Percentiles rank a stretch among this genome's conserved stretches.
These are phyloP conservation scores for Notocelia uddmanniana DNA, from an alignment of 2,888 invertebrate species.

Conservation along the genomic window DNA sequence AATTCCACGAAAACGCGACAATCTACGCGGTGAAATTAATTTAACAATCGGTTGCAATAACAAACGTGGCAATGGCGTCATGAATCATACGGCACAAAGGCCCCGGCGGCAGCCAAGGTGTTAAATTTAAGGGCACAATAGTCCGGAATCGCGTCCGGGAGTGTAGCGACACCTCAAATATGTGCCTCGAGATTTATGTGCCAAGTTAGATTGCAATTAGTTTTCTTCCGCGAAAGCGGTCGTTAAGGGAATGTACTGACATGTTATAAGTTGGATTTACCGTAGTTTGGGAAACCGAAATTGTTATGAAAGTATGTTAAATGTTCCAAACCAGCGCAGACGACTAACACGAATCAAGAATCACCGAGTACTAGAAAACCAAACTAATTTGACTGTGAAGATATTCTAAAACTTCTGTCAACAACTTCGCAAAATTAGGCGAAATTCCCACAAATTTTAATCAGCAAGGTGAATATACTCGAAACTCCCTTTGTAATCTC, in stretches of 20 bases:
- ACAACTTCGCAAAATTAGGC: not conserved
- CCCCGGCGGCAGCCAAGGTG: conserved; percentile 70
- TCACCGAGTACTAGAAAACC: not conserved
- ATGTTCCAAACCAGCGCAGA: conserved; percentile 20
- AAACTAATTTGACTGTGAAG: not conserved
- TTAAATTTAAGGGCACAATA: conserved; percentile 74
- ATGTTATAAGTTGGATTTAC: conserved; percentile 39
- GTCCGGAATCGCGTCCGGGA: conserved; percentile 59
- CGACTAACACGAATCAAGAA: not conserved
- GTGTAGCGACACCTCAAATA: conserved; percentile 65
- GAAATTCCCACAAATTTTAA: conserved; percentile 6
- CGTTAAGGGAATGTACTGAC: conserved; percentile 45
- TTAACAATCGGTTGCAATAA: conserved; percentile 78
- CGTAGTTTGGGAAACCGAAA: conserved; percentile 34
- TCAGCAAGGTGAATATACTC: conserved; percentile 44
- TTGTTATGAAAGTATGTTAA: conserved; percentile 34
- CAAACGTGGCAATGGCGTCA: conserved; percentile 60
- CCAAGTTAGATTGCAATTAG: conserved; percentile 79
- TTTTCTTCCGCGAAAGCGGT: conserved; percentile 59
- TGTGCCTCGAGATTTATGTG: conserved; percentile 72
- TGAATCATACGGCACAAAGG: conserved; percentile 79
- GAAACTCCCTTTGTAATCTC: conserved; percentile 61
- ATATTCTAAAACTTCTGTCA: not conserved
- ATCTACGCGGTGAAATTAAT: conserved; percentile 76
- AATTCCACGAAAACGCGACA: conserved; percentile 63